Evolutionary conservation across 2,113 vertebrate species (phyloP).

Genomic region (Tragulus kanchil): DNA sequence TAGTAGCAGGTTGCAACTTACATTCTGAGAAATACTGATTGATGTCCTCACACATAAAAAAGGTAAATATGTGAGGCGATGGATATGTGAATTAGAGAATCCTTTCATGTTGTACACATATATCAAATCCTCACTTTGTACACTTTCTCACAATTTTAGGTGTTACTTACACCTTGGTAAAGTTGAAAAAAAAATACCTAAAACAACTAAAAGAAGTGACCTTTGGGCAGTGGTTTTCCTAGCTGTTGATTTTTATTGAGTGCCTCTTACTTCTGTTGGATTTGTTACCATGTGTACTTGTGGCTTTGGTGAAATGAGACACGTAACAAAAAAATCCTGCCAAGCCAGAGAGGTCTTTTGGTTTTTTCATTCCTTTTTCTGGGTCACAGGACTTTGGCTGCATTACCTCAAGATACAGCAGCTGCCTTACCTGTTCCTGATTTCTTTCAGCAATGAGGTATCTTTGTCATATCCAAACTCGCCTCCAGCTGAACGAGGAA

Average conservation of each 20-base stretch:
- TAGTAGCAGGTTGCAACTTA: neutral
- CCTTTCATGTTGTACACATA: neutral
- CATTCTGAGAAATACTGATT: neutral
- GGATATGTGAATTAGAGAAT: neutral
- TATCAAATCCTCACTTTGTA: neutral
- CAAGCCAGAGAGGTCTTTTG: neutral
- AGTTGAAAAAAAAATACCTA: neutral
- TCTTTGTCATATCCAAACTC: conserved; percentile 98
- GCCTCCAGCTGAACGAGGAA: conserved; percentile 94
- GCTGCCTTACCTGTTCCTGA: conserved; percentile 93
- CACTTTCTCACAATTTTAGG: neutral
- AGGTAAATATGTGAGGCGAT: neutral
- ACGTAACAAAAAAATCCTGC: neutral
- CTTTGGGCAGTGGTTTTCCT: neutral
- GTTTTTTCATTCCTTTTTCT: neutral
- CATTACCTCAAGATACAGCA: fast-evolving
- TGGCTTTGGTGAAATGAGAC: neutral
- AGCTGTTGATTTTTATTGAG: fast-evolving
- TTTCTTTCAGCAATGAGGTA: conserved; percentile 92
- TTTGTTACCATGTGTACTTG: neutral
- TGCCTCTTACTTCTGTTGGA: neutral
- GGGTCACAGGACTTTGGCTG: neutral
- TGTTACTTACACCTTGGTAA: neutral
- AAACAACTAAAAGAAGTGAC: neutral
- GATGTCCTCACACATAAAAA: neutral